These are phyloP conservation scores for Saguinus imperator DNA, from an alignment of 2,113 vertebrate species.

Conservation along the genomic window DNA sequence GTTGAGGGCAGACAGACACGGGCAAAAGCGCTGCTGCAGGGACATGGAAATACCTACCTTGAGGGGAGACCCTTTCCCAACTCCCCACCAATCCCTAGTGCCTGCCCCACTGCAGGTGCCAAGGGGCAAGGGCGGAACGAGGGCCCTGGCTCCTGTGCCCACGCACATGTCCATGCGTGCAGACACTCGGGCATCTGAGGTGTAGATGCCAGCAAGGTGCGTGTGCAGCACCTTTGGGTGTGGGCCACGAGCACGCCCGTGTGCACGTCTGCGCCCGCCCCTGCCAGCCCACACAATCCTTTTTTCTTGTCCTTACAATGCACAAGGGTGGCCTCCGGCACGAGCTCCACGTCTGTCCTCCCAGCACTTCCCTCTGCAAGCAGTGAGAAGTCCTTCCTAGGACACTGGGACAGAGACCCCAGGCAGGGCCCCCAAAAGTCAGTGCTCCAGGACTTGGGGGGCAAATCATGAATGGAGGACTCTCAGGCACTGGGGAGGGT, in stretches of 20 bases:
- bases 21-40: too few species aligned
- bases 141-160: neutral
- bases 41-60: neutral
- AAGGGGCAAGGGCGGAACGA: fast-evolving
- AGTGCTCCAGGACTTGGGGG: neutral
- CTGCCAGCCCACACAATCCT: neutral
- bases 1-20: neutral
- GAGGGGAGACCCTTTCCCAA: neutral
- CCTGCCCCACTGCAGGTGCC: too few species aligned
- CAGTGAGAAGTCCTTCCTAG: neutral
- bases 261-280: neutral
- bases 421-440: neutral
- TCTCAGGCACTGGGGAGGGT: neutral
- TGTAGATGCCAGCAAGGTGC: neutral
- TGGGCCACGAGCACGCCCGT: neutral
- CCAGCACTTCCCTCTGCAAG: neutral
- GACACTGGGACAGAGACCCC: neutral
- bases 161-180: fast-evolving
- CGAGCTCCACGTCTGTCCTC: neutral
- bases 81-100: neutral
- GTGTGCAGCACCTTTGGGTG: neutral
- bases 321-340: neutral
- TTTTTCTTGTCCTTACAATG: conserved; percentile 49
- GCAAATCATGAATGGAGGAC: neutral
- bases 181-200: fast-evolving